Conservation (phyloP, 2,797 vertebrate genomes). For the Coregonus sp. region DNA sequence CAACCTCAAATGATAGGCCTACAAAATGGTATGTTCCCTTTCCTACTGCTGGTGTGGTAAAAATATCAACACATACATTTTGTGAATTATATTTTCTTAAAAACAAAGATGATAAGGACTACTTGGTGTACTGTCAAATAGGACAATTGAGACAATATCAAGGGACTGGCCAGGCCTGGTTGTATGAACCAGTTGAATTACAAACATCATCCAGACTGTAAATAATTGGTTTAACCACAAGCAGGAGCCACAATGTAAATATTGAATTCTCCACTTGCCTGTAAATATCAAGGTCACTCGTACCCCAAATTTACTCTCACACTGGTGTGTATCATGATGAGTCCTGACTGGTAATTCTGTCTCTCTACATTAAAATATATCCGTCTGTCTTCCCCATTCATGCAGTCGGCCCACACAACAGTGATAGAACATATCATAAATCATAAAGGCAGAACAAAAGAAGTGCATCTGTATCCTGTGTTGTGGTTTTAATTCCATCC, state of each 20-base stretch:
- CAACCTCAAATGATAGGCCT: neutral
- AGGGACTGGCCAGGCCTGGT: neutral
- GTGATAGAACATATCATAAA: neutral
- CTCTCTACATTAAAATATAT: neutral
- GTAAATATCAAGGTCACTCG: neutral
- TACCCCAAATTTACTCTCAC: neutral
- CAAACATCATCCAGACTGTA: slow-evolving; percentile 9
- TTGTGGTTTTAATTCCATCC: neutral
- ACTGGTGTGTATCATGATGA: neutral
- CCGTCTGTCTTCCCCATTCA: neutral
- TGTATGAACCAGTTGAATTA: slow-evolving; percentile 3
- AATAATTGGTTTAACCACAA: slow-evolving; percentile 9
- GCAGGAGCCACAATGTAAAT: slow-evolving; percentile 1
- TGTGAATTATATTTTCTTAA: neutral
- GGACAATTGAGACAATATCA: too few relatives aligned
- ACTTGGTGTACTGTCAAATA: neutral
- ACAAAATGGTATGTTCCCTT: neutral
- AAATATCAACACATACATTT: neutral
- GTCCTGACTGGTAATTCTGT: neutral
- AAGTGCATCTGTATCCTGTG: neutral
- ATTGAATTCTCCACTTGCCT: neutral
- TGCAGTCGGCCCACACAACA: neutral
- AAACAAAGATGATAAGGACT: neutral
- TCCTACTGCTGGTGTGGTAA: neutral
- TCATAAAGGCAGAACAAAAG: neutral